These are phyloP conservation scores for Ophioderma brevispina DNA, from an alignment of 35 echinoderm and acorn worm species.

Conservation along the genomic window DNA sequence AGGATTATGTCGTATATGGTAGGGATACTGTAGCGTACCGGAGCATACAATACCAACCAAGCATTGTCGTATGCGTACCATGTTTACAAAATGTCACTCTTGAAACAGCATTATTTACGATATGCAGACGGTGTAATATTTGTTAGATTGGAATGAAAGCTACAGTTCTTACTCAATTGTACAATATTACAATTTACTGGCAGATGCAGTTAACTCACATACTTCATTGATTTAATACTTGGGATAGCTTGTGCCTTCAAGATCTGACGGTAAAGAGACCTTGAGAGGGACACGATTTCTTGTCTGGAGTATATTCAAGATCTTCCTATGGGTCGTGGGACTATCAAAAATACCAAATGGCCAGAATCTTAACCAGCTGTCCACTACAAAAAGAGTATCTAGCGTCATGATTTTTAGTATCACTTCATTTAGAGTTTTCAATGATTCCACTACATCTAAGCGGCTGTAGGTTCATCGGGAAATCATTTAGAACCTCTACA, in stretches of 20 bases:
- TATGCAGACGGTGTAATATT: background rate
- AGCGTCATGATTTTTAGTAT: background rate
- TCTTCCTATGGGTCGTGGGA: constrained; percentile 81
- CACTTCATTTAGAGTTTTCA: too few species aligned
- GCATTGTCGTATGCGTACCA: background rate
- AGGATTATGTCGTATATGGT: too few species aligned
- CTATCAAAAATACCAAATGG: constrained; percentile 94
- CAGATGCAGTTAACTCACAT: background rate
- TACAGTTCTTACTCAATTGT: background rate
- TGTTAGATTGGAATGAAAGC: background rate
- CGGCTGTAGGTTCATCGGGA: too few species aligned
- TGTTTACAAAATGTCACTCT: background rate
- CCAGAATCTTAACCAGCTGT: constrained; percentile 95
- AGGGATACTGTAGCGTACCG: too few species aligned
- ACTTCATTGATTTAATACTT: constrained; percentile 90
- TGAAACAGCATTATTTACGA: background rate
- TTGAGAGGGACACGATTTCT: constrained; percentile 43
- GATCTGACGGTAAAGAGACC: constrained; percentile 82
- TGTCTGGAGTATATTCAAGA: constrained; percentile 47
- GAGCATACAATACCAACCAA: too few species aligned
- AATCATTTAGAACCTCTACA: too few species aligned
- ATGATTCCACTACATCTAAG: too few species aligned
- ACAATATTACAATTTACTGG: background rate
- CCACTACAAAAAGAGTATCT: background rate
- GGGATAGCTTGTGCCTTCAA: constrained; percentile 86